Evolutionary conservation across 1,140 invertebrate genomes (phyloP), one percentile per base, ranked within the genome.

Genomic region (Laupala kohalensis): DNA sequence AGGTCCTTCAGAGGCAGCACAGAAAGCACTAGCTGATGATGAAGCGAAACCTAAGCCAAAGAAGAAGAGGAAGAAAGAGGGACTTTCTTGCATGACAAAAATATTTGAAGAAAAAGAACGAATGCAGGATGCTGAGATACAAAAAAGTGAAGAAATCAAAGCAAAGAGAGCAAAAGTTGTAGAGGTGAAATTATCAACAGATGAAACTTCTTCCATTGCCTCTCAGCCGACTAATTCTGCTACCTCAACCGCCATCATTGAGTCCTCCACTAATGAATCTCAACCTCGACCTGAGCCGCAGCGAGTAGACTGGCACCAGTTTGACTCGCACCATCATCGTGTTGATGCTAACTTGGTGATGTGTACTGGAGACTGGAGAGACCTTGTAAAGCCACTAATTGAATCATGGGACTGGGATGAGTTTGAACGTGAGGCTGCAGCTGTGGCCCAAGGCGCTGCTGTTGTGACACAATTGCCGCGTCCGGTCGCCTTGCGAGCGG

Each of bases 31-130:
- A 12, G 85, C 90, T 79, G 84, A 80, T 26, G 80, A 83, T 75
- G 85, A 84, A 79, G 79, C 79, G 6, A 37, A 37, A 15, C 30
- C 30, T 15, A 37, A 37, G 30, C 5, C 4, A 12, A 69, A 69
- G 25, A 73, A 73, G 30, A 24, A 69, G 69, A 73, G 74, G 37
- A 85, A 83, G 74, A 82, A 81, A 70, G 73, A 76, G 9, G 76
- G 74, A 19, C 68, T 76, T 12, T 70, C 71, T 62, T 28, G 74
- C 74, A 83, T 86, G 70, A 90, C 89, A 72, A 89, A 88, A 79
- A 88, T 91, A 72, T 92, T 92, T 78, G 90, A 92, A 81, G 89
- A 89, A 27, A 91, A 91, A 77, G 79, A 79, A 69, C 75, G 75
- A 68, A 74, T 75, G 65, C 76, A 77, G 64, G 79, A 80, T 68